phyloP scores from a whole-genome alignment of 2,797 vertebrate genomes.

The Pogonophryne albipinna region DNA sequence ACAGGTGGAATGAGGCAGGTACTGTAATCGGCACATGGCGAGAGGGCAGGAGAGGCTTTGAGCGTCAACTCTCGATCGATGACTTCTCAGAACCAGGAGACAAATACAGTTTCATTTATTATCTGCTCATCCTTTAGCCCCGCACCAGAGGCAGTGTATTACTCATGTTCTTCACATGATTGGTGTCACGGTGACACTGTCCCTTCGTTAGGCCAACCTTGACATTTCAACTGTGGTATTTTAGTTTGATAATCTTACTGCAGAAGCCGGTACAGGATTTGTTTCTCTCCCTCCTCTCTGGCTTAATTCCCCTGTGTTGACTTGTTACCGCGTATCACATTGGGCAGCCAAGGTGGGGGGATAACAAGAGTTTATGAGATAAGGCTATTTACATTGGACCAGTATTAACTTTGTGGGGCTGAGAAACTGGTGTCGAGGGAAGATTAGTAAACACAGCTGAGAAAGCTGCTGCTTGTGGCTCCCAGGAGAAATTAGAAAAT shows the following conservation, averaged over 20 bases:
- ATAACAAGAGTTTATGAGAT: slow-evolving; percentile 83
- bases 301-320: slow-evolving; percentile 64
- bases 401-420: slow-evolving; percentile 79
- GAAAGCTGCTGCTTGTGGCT: slow-evolving; percentile 77
- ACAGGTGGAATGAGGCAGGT: slow-evolving; percentile 72
- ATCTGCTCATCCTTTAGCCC: slow-evolving; percentile 35
- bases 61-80: slow-evolving; percentile 51
- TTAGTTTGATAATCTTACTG: slow-evolving; percentile 36
- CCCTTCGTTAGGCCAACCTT: slow-evolving; percentile 21
- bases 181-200: slow-evolving; percentile 17
- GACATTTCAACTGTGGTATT: slow-evolving; percentile 57
- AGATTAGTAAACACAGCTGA: slow-evolving; percentile 83
- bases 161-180: slow-evolving; percentile 35
- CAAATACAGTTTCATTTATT: slow-evolving; percentile 48
- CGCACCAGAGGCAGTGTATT: slow-evolving; percentile 8
- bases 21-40: slow-evolving; percentile 53
- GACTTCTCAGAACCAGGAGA: slow-evolving; percentile 31
- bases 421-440: slow-evolving; percentile 80
- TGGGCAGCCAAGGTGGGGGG: slow-evolving; percentile 63
- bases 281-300: slow-evolving; percentile 19
- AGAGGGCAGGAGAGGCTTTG: slow-evolving; percentile 7
- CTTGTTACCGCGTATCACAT: slow-evolving; percentile 66
- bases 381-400: slow-evolving; percentile 83
- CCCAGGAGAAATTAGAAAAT: slow-evolving; percentile 82
- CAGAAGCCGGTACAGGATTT: slow-evolving; percentile 28